Evolutionary conservation across 2,113 vertebrate species (phyloP), one percentile per base, ranked within the genome.

Genomic region (Lophius piscatorius): DNA sequence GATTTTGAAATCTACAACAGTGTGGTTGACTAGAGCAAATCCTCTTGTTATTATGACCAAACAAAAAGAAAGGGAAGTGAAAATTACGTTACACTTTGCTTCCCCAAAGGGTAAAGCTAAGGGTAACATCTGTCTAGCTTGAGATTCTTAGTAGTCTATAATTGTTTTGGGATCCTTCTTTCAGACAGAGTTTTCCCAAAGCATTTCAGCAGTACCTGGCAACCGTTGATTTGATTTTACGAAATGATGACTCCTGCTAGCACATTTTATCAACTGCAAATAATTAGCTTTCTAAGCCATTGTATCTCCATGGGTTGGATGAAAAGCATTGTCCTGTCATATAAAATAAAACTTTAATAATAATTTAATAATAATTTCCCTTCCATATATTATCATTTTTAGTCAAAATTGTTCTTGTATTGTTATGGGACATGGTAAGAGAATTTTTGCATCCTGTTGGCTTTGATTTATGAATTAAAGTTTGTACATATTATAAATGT

Each of bases 1-100:
- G 36, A 54, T 4, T 55, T 4, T 52, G 26, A 58, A 39, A 56
- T 49, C 36, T 35, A 44, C 51, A 35, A 8, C 28, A 36, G 46
- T 39, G 34, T 55, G 20, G 11, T 41, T 52, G 20, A 35, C 14
- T 33, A 9, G 45, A n/a, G 28, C 17, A 72, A 59, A 48, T 40
- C 28, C 42, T 35, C 14, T 11, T 31, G 11, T 44, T 56, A 20
- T 36, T 62, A 23, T 29, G 17, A 33, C 7, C 11, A 45, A 38
- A 10, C 23, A 20, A 38, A 21, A 1, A 6, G 6, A 38, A 18
- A 38, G 48, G 12, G 34, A 8, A 16, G 16, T 10, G 7, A 55
- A 36, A 8, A 4, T 18, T 17, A 18, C 16, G 16, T 46, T 48
- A n/a, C 42, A 55, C 35, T 13, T n/a, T n/a, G n/a, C n/a, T n/a